phyloP scores from a whole-genome alignment of 2,797 vertebrate genomes.

The Hybognathus amarus region DNA sequence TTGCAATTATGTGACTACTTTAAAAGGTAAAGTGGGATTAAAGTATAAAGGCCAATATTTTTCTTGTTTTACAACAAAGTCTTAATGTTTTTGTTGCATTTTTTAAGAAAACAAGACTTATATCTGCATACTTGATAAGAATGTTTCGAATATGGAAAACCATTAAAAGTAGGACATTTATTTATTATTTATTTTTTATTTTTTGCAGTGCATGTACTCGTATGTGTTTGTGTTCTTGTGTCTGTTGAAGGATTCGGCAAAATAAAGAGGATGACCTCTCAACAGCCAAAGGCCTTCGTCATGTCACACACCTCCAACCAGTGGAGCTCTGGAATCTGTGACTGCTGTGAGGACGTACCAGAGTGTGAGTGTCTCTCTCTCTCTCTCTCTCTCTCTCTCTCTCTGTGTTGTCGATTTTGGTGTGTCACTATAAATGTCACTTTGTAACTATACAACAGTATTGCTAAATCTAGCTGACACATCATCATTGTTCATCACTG shows the following conservation, averaged over 20 bases:
- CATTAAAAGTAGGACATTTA: neutral
- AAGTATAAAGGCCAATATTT: neutral
- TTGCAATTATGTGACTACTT: neutral
- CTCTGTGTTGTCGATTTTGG: neutral
- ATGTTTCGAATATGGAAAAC: neutral
- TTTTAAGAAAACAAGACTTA: neutral
- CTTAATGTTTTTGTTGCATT: neutral
- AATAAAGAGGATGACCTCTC: constrained; percentile 33
- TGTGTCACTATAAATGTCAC: constrained; percentile 9
- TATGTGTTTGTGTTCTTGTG: neutral
- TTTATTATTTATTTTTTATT: neutral
- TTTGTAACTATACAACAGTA: neutral
- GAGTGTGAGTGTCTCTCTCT: constrained; percentile 41
- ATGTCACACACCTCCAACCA: neutral
- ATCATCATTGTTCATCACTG: too few relatives aligned
- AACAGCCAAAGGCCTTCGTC: constrained; percentile 34
- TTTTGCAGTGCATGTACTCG: neutral
- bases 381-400: neutral
- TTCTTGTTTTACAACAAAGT: neutral
- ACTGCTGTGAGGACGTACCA: constrained; percentile 46
- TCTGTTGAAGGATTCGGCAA: constrained; percentile 11
- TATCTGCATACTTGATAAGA: neutral
- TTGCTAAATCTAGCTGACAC: neutral
- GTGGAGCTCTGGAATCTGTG: constrained; percentile 55
- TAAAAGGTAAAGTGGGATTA: neutral